phyloP scores from a whole-genome alignment of 2,888 invertebrate genomes.

The Lypha dubia region DNA sequence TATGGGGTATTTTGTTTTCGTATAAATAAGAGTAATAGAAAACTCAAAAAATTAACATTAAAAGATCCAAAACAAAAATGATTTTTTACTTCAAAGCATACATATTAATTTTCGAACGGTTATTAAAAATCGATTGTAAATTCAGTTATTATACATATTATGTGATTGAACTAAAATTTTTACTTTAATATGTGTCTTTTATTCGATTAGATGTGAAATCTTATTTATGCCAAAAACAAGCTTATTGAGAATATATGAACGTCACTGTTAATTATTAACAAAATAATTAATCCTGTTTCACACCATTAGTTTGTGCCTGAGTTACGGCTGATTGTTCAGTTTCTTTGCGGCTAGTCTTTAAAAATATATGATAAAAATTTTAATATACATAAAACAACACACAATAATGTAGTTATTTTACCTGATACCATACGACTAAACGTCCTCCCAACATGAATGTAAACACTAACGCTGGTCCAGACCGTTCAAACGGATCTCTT shows the following conservation, averaged over 20 bases:
- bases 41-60: constrained; percentile 27
- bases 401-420: constrained; percentile 53
- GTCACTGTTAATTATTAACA: constrained; percentile 5
- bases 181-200: constrained; percentile 42
- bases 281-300: constrained; percentile 85
- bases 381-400: background rate
- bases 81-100: background rate
- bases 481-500: constrained; percentile 95
- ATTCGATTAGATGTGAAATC: background rate
- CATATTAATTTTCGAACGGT: too few species aligned
- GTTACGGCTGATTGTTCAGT: constrained; percentile 84
- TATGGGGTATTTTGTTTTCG: constrained; percentile 18
- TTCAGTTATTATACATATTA: constrained; percentile 1
- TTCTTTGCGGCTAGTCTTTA: constrained; percentile 86
- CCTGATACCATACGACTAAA: constrained; percentile 90
- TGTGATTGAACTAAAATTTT: constrained; percentile 27
- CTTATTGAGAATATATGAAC: constrained; percentile 16
- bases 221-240: background rate
- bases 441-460: constrained; percentile 96
- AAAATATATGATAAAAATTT: constrained; percentile 64
- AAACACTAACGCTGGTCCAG: constrained; percentile 95
- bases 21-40: background rate
- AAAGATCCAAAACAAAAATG: constrained; percentile 35
- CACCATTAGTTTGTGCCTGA: constrained; percentile 85
- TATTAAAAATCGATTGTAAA: background rate